A percentile compares a stretch with the other conserved stretches of the same genome.
Evolutionary conservation across 2,888 invertebrate species (phyloP).

Genomic region (Yponomeuta plumbellus): DNA sequence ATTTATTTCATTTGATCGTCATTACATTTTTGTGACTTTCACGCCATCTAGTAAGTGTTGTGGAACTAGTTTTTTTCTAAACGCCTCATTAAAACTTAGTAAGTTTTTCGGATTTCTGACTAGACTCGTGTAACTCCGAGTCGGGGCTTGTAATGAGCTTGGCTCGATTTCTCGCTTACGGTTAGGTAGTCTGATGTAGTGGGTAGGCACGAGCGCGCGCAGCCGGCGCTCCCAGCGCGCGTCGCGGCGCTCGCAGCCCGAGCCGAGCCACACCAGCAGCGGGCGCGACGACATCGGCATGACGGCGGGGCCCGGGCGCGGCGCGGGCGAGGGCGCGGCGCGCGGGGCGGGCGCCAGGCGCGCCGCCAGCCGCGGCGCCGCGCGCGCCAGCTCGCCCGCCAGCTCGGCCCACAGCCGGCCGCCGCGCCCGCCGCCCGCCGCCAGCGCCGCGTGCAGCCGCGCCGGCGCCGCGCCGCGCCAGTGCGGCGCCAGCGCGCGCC

Average conservation of each 20-base stretch:
- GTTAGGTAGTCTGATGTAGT: slow-evolving; percentile 25
- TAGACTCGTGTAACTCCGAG: slow-evolving; percentile 26
- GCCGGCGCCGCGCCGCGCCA: slow-evolving; percentile 35
- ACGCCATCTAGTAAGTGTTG: no score
- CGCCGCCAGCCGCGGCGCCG: slow-evolving; percentile 27
- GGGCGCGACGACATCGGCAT: slow-evolving; percentile 33
- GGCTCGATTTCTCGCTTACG: slow-evolving; percentile 23
- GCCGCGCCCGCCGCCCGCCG: neutral
- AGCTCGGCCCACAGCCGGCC: neutral
- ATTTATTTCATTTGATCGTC: no score
- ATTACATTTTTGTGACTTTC: no score
- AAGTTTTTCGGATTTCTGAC: no score
- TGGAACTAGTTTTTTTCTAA: no score
- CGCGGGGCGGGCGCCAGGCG: slow-evolving; percentile 31
- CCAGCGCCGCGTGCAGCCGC: slow-evolving; percentile 12
- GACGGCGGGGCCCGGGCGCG: slow-evolving; percentile 20
- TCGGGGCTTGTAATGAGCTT: neutral
- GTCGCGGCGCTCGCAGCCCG: slow-evolving; percentile 35
- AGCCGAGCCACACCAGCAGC: slow-evolving; percentile 30
- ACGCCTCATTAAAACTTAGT: no score
- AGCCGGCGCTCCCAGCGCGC: slow-evolving; percentile 36
- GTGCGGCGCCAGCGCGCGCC: slow-evolving; percentile 34
- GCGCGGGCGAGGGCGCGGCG: slow-evolving; percentile 20
- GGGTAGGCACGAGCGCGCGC: slow-evolving; percentile 28
- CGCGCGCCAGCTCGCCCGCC: slow-evolving; percentile 24